A percentile compares a stretch with the other conserved stretches of the same genome.
Evolutionary conservation across 2,797 vertebrate species (phyloP).

Genomic region (Danio tinwini): DNA sequence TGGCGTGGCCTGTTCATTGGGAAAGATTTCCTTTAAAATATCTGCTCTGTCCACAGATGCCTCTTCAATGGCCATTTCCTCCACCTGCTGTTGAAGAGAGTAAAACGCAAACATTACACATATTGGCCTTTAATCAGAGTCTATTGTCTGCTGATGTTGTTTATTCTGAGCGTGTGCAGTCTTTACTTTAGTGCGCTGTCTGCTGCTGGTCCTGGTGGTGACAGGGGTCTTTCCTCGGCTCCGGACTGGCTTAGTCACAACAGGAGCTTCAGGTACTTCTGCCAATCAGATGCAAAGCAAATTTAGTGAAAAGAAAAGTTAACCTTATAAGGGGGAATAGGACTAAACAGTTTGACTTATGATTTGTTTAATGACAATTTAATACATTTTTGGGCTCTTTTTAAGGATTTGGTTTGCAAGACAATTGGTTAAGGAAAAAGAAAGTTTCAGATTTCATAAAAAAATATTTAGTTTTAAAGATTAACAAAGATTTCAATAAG

Average conservation of each 20-base stretch:
- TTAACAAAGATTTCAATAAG: too few species aligned
- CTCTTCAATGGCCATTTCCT: conserved; percentile 77
- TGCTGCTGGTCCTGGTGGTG: conserved; percentile 82
- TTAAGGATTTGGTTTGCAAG: too few species aligned
- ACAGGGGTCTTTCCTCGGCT: conserved; percentile 83
- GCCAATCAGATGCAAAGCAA: conserved; percentile 14
- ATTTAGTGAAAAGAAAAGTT: neutral
- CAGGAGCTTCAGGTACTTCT: conserved; percentile 77
- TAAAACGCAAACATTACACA: neutral
- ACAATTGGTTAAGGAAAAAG: too few species aligned
- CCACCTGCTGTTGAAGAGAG: conserved; percentile 75
- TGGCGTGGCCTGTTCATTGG: conserved; percentile 82
- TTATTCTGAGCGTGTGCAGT: neutral
- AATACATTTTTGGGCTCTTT: too few species aligned
- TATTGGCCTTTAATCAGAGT: neutral
- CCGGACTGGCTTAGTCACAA: conserved; percentile 85
- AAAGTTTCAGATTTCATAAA: too few species aligned
- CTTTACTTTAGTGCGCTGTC: conserved; percentile 84
- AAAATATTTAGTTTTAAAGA: too few species aligned
- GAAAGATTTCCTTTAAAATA: conserved; percentile 88
- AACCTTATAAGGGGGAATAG: neutral
- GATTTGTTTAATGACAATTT: too few species aligned
- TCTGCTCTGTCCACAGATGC: conserved; percentile 64
- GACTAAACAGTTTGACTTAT: too few species aligned
- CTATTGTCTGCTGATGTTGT: too few species aligned